These are phyloP conservation scores for Coelogynopora nodosa DNA, from an alignment of 2,888 invertebrate species.

Conservation along the genomic window DNA sequence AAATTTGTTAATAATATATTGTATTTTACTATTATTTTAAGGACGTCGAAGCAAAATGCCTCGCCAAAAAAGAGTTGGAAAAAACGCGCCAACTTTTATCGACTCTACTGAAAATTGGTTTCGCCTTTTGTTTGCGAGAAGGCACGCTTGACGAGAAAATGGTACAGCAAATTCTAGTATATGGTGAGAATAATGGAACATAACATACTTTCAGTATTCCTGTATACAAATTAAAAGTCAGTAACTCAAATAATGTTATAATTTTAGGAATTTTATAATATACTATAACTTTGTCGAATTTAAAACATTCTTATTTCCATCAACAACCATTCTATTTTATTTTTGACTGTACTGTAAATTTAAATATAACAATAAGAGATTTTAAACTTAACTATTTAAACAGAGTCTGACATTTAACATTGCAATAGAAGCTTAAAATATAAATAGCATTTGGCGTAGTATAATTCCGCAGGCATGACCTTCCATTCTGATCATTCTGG, in stretches of 20 bases:
- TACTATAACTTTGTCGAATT: not conserved
- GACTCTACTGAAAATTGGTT: slow-evolving; percentile 27
- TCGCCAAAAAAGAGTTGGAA: slow-evolving; percentile 7
- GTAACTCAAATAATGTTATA: not conserved
- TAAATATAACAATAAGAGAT: no score
- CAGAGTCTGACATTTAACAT: no score
- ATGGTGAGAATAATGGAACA: slow-evolving; percentile 9
- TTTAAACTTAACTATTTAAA: no score
- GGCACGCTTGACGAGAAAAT: slow-evolving; percentile 34
- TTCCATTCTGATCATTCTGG: no score
- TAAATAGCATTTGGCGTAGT: no score
- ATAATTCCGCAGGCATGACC: no score
- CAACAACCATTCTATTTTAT: not conserved
- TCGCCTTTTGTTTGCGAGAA: slow-evolving; percentile 9
- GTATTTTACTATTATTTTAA: not conserved
- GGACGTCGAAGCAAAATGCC: not conserved
- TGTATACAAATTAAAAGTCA: no score
- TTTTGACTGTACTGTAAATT: not conserved
- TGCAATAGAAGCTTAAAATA: no score
- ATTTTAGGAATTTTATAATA: not conserved
- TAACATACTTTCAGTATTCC: not conserved
- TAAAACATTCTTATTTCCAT: not conserved
- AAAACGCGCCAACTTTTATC: not conserved
- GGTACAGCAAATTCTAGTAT: slow-evolving; percentile 13
- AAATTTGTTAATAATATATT: no score